phyloP scores from a whole-genome alignment of 1,140 invertebrate genomes.

The Acyrthosiphon pisum region DNA sequence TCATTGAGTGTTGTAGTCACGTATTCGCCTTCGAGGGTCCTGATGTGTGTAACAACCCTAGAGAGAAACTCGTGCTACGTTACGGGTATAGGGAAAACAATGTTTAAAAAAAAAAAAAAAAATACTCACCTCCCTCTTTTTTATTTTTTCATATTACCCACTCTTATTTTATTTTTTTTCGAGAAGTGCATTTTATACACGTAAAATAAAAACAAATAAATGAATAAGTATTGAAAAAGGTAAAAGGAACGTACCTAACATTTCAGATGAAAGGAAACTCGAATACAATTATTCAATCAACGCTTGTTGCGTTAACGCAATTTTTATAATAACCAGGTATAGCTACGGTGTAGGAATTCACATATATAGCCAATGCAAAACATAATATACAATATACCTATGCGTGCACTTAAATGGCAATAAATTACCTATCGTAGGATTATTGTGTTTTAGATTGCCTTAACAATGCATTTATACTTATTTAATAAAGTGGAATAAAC shows the following conservation, averaged over 20 bases:
- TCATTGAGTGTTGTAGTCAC: conserved; percentile 55
- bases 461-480: background rate
- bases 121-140: conserved; percentile 6
- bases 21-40: conserved; percentile 40
- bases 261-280: background rate
- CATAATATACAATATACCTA: background rate
- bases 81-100: conserved; percentile 38
- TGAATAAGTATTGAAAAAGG: conserved; percentile 4
- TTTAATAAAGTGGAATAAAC: conserved; percentile 17
- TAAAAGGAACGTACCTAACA: background rate
- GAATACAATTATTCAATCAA: conserved; percentile 21
- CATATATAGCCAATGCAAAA: background rate
- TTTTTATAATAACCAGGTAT: conserved; percentile 21
- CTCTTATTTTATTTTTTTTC: conserved; percentile 36
- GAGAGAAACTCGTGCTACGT: conserved; percentile 27
- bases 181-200: background rate
- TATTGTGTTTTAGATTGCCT: background rate
- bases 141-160: conserved; percentile 33
- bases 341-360: background rate
- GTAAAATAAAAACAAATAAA: conserved; percentile 45
- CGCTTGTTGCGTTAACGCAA: background rate
- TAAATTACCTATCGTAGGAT: background rate
- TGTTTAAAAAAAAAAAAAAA: conserved; percentile 54
- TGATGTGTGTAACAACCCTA: conserved; percentile 52
- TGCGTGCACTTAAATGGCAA: background rate